Conservation (phyloP, 2,888 invertebrate genomes). For the Folsomia manolachei region DNA sequence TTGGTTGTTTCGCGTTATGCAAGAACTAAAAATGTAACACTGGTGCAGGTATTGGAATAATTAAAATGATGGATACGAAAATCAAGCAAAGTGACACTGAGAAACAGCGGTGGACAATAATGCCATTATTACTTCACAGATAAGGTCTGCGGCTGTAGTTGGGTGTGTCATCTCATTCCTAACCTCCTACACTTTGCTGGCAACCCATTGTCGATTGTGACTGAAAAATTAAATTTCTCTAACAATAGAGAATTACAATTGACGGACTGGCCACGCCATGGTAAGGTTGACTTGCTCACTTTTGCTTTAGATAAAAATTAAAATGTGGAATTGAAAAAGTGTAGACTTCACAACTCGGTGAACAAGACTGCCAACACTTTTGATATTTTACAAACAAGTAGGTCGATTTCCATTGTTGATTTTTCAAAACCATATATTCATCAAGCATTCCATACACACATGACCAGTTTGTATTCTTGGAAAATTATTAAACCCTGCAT, state of each 20-base stretch:
- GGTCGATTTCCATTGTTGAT: slow-evolving; percentile 8
- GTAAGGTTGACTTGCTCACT: not conserved
- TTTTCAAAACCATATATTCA: not conserved
- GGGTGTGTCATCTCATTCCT: slow-evolving; percentile 4
- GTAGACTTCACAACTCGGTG: not conserved
- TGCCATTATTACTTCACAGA: not conserved
- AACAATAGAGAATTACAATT: not conserved
- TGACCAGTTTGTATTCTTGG: not conserved
- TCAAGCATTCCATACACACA: not conserved
- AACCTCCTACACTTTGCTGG: not conserved
- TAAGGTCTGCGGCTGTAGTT: not conserved
- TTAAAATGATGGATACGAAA: too few relatives aligned
- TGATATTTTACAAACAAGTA: not conserved
- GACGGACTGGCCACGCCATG: too few relatives aligned
- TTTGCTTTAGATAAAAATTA: not conserved
- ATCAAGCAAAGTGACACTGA: slow-evolving; percentile 6
- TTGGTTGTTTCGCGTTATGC: not conserved
- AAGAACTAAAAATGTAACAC: not conserved
- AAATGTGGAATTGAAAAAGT: not conserved
- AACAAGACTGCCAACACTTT: not conserved
- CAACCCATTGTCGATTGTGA: not conserved
- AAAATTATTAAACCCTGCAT: not conserved
- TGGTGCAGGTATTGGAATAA: too few relatives aligned
- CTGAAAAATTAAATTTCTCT: slow-evolving; percentile 1
- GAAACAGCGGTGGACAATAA: not conserved